Percentiles rank a stretch among this genome's conserved stretches.
phyloP scores from a whole-genome alignment of 2,113 vertebrate species.

The Oreochromis spilurus region DNA sequence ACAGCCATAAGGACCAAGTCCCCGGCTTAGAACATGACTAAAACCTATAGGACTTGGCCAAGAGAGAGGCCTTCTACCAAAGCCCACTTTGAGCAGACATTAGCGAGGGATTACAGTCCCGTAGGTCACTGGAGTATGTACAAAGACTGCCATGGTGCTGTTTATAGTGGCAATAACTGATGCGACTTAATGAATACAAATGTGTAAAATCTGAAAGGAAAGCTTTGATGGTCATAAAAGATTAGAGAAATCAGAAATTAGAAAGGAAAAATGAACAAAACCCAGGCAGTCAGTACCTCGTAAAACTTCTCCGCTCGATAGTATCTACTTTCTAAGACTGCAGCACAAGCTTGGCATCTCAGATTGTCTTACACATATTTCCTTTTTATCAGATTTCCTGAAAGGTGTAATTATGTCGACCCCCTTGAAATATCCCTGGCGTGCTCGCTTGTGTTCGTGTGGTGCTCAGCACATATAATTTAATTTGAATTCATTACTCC shows the following conservation, averaged over 20 bases:
- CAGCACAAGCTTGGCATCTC: constrained; percentile 25
- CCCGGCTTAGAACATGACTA: constrained; percentile 31
- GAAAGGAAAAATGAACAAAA: not conserved
- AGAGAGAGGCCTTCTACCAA: not conserved
- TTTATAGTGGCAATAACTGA: not conserved
- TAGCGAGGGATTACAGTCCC: not conserved
- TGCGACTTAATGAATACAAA: not conserved
- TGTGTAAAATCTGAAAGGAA: not conserved
- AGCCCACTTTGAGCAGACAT: not conserved
- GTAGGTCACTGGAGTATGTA: not conserved
- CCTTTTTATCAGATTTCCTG: constrained; percentile 67
- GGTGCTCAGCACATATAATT: constrained; percentile 78
- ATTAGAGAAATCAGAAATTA: not conserved
- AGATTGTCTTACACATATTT: constrained; percentile 66
- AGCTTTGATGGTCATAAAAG: not conserved
- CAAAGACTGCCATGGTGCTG: not conserved
- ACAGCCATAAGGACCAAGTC: constrained; percentile 39
- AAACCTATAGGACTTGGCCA: not conserved
- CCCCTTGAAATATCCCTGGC: constrained; percentile 72
- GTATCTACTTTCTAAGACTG: constrained; percentile 33
- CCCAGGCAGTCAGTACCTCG: not conserved
- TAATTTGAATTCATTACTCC: constrained; percentile 84
- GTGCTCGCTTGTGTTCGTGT: constrained; percentile 60
- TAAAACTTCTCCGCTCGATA: constrained; percentile 18
- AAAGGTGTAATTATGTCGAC: constrained; percentile 78